phyloP scores from a whole-genome alignment of 2,797 vertebrate species.

The Melanotaenia pygmaea region DNA sequence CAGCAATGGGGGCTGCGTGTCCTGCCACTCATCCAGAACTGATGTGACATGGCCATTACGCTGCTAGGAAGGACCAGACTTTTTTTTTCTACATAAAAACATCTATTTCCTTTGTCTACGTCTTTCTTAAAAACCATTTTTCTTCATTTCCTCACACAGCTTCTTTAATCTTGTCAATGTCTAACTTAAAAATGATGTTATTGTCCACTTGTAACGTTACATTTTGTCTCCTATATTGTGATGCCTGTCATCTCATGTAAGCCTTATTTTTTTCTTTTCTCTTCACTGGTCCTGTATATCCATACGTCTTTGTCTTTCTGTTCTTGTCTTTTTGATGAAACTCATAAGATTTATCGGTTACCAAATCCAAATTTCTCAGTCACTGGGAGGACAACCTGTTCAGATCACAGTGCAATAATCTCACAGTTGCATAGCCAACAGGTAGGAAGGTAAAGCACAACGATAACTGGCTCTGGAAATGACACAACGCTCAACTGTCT shows the following conservation, averaged over 20 bases:
- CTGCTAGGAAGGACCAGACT: slow-evolving; percentile 59
- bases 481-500: neutral
- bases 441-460: neutral
- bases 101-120: slow-evolving; percentile 30
- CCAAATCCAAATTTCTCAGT: neutral
- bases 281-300: neutral
- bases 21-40: slow-evolving; percentile 75
- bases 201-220: neutral
- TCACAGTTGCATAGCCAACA: slow-evolving; percentile 1
- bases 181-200: slow-evolving; percentile 4
- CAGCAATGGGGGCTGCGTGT: slow-evolving; percentile 57
- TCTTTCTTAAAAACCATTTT: slow-evolving; percentile 15
- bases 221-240: neutral
- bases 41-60: slow-evolving; percentile 78
- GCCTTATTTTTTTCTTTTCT: neutral
- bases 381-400: neutral
- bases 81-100: slow-evolving; percentile 31
- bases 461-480: neutral
- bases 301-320: neutral
- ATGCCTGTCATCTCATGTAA: slow-evolving; percentile 6
- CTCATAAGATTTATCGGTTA: neutral
- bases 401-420: neutral
- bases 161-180: slow-evolving; percentile 13
- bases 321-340: slow-evolving; percentile 1
- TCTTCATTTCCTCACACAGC: slow-evolving; percentile 19